Evolutionary conservation across 23 tunicate genomes (phyloP).

Genomic region (Halocynthia aurantium): DNA sequence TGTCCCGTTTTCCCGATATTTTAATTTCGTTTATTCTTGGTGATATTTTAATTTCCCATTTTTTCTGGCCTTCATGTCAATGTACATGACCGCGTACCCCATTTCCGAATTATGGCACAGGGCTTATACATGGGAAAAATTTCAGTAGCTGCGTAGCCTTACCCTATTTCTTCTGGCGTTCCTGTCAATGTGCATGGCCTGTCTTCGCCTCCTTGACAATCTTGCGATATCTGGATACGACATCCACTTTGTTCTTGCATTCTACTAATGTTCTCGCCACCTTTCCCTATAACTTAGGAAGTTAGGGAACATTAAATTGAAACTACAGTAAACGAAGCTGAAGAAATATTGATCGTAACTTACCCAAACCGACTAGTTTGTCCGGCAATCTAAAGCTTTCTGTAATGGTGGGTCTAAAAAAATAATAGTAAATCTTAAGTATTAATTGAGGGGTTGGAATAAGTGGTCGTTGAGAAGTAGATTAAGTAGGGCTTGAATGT

Average conservation of each 20-base stretch:
- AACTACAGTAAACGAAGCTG: background rate
- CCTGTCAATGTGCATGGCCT: constrained; percentile 97
- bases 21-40: too few relatives aligned
- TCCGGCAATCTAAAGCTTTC: constrained; percentile 86
- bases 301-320: background rate
- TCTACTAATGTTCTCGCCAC: constrained; percentile 96
- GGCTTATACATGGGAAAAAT: background rate
- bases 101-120: background rate
- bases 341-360: background rate
- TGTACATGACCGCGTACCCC: too few relatives aligned
- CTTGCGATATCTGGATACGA: constrained; percentile 89
- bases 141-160: constrained; percentile 8
- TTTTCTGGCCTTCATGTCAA: too few relatives aligned
- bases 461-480: too few relatives aligned
- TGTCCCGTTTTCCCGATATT: too few relatives aligned
- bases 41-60: background rate
- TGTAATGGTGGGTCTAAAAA: constrained; percentile 2
- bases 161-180: constrained; percentile 92
- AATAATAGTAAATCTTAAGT: constrained; percentile 24
- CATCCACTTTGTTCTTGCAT: constrained; percentile 97
- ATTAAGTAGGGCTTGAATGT: too few relatives aligned
- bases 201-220: constrained; percentile 73
- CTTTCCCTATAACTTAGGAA: constrained; percentile 87
- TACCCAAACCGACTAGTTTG: constrained; percentile 93
- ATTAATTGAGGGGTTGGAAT: background rate